phyloP scores from a whole-genome alignment of 1,140 invertebrate species.

The Sycophila sp. region DNA sequence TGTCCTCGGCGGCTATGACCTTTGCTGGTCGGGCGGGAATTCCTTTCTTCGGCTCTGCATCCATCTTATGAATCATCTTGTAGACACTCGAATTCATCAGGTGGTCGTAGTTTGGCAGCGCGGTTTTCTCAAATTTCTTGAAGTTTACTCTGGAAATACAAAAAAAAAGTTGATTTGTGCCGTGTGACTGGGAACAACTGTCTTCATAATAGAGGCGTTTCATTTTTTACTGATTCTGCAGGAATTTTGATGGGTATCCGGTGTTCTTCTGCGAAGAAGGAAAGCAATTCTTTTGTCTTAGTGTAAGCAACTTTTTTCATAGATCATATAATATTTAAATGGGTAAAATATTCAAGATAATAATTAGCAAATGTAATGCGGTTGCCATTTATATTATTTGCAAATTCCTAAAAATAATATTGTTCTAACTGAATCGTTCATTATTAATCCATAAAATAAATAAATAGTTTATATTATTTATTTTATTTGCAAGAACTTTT shows the following conservation, averaged over 20 bases:
- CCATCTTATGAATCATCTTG: slow-evolving; percentile 78
- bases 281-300: neutral
- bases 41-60: slow-evolving; percentile 71
- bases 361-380: too few relatives aligned
- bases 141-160: slow-evolving; percentile 78
- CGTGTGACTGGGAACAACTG: neutral
- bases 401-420: too few relatives aligned
- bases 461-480: too few relatives aligned
- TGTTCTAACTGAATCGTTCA: too few relatives aligned
- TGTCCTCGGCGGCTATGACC: slow-evolving; percentile 75
- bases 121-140: slow-evolving; percentile 77
- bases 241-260: slow-evolving; percentile 4
- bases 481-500: too few relatives aligned
- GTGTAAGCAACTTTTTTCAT: too few relatives aligned
- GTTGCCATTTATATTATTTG: too few relatives aligned
- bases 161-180: too few relatives aligned
- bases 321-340: too few relatives aligned
- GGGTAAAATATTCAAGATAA: too few relatives aligned
- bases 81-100: slow-evolving; percentile 79
- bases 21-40: slow-evolving; percentile 73
- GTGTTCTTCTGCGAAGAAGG: too few relatives aligned
- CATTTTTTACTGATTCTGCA: neutral
- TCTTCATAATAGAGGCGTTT: neutral
- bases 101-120: slow-evolving; percentile 74
- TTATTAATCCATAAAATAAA: too few relatives aligned